Percentiles rank a stretch among this genome's conserved stretches.
phyloP scores from a whole-genome alignment of 1,140 invertebrate genomes.

The Meloidogyne exigua region DNA sequence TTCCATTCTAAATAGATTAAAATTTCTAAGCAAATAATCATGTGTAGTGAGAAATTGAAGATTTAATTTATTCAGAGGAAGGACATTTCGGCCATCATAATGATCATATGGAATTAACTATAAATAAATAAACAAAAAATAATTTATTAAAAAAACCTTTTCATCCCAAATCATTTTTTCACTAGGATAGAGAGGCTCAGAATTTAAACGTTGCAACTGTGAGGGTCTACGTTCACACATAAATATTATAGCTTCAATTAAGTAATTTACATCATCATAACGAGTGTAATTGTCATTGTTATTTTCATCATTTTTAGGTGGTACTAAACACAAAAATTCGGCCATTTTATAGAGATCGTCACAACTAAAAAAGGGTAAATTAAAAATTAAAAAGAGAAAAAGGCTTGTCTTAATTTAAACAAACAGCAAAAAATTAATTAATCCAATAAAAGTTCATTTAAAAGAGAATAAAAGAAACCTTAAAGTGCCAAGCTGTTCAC shows the following conservation, averaged over 20 bases:
- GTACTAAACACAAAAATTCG: conserved; percentile 78
- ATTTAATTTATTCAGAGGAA: conserved; percentile 95
- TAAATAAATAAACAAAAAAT: not conserved
- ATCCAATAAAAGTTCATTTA: no score
- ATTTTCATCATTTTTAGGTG: conserved; percentile 69
- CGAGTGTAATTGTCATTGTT: conserved; percentile 24
- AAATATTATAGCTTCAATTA: conserved; percentile 68
- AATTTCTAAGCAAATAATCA: conserved; percentile 95
- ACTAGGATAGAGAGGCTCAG: conserved; percentile 96
- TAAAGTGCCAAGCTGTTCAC: conserved; percentile 80
- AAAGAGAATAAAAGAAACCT: conserved; percentile 69
- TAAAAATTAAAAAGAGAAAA: not conserved
- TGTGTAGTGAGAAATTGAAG: conserved; percentile 96
- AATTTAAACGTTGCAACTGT: conserved; percentile 89
- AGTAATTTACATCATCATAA: conserved; percentile 31
- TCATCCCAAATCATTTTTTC: conserved; percentile 99
- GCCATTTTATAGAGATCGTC: conserved; percentile 78
- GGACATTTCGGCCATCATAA: conserved; percentile 81
- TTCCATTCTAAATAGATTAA: conserved; percentile 93
- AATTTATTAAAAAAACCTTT: conserved; percentile 68
- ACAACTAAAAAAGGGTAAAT: conserved; percentile 17
- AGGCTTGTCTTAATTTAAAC: no score
- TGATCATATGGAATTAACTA: conserved; percentile 89
- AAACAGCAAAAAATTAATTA: no score
- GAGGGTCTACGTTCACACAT: conserved; percentile 83